These are phyloP conservation scores for Sinonovacula constricta DNA, from an alignment of 1,140 invertebrate genomes.

Conservation along the genomic window DNA sequence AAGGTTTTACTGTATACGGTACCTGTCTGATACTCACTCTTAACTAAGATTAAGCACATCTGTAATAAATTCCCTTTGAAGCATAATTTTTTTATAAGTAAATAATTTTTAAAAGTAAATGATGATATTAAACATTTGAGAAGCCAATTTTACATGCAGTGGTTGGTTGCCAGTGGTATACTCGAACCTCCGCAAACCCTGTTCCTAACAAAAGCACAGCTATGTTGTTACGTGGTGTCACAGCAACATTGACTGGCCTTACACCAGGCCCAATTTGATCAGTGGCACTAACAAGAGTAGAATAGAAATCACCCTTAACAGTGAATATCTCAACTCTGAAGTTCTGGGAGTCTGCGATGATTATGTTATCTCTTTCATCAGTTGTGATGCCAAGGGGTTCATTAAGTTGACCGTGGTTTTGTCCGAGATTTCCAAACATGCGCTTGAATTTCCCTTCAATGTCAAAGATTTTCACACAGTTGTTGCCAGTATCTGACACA, in stretches of 20 bases:
- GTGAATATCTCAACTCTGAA: conserved; percentile 97
- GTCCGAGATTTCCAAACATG: conserved; percentile 66
- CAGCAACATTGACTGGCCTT: conserved; percentile 69
- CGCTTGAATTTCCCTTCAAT: conserved; percentile 70
- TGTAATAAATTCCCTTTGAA: too few relatives aligned
- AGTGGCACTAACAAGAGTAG: conserved; percentile 63
- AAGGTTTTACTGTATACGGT: too few relatives aligned
- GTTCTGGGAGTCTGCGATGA: conserved; percentile 98
- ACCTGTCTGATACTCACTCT: too few relatives aligned
- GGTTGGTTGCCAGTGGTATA: conserved; percentile 51
- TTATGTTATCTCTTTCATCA: conserved; percentile 97
- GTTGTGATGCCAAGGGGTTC: conserved; percentile 98
- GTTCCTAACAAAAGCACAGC: conserved; percentile 68
- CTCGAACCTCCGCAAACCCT: conserved; percentile 69
- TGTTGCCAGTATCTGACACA: conserved; percentile 71
- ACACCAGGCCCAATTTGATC: conserved; percentile 64
- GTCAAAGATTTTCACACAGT: conserved; percentile 73
- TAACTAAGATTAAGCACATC: too few relatives aligned
- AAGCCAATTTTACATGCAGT: not conserved
- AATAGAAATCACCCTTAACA: conserved; percentile 61
- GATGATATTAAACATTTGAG: not conserved
- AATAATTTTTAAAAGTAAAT: not conserved
- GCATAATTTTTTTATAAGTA: too few relatives aligned
- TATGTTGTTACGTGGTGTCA: conserved; percentile 68
- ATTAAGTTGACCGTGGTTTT: conserved; percentile 85